Base-by-base conservation (phyloP, 23 tunicate species). In the Trididemnum clinides region DNA sequence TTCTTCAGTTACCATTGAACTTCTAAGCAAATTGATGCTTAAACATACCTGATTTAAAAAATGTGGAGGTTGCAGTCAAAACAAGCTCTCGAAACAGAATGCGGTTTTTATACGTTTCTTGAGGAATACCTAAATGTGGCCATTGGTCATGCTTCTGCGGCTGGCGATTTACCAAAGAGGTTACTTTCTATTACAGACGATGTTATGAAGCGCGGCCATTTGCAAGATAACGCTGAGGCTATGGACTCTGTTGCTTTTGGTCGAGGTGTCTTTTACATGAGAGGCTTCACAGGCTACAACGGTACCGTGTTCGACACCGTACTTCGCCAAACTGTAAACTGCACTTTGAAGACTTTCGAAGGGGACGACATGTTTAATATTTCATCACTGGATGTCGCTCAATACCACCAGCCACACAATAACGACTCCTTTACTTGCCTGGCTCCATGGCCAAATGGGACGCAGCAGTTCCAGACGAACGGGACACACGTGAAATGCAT, bases 381-480 rank as follows among this genome's bases (percentile, higher is more conserved):
- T 4, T 50, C 88, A 0, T 73, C 82, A 21, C 58, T 34, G 20
- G 30, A 74, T 22, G 3, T 74, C 18, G 2, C 12, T 3, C 5
- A 6, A 23, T 6, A 6, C 12, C 12, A 5, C 2, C 36, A 31
- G 37, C 30, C 31, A 33, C 29, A 22, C 36, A 57, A 74, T 35
- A 85, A 85, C 37, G 57, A 85, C 28, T 57, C 88, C 22, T 85
- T 85, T 33, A 74, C 74, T 20, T 85, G 88, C 59, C 19, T 85
- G 18, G 39, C 57, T 29, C 54, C 76, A 57, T 85, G 88, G 88
- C 88, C 88, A 28, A 57, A 85, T 37, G 88, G 88, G 3, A 73
- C 88, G 36, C 28, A 25, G 1, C 25, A 72, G 18, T 54, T 34
- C 1, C 30, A 27, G 58, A 82, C 88, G 0, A 21, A 29, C 27